A percentile compares a stretch with the other conserved stretches of the same genome.
Evolutionary conservation across 2,797 vertebrate genomes (phyloP).

Genomic region (Aulostomus chinensis): DNA sequence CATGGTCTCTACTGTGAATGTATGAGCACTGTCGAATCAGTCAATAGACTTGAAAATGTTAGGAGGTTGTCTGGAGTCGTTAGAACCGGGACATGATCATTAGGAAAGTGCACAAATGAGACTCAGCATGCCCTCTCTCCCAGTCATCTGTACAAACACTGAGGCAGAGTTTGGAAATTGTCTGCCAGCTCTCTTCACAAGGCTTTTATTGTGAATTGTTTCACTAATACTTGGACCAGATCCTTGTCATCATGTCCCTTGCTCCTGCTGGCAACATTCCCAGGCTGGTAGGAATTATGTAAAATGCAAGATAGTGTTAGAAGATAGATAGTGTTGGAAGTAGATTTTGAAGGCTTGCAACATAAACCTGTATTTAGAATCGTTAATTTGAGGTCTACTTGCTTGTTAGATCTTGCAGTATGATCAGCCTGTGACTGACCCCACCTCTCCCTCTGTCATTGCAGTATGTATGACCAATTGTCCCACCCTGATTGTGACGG

Average conservation of each 20-base stretch:
- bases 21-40: no score
- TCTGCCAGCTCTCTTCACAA: conserved; percentile 3
- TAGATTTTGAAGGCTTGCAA: no score
- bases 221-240: conserved; percentile 2
- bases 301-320: not conserved
- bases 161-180: conserved; percentile 5
- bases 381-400: no score
- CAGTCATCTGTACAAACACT: conserved; percentile 27
- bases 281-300: not conserved
- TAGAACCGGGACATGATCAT: no score
- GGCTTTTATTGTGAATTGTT: conserved; percentile 27
- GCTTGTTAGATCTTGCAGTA: no score
- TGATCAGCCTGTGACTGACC: conserved; percentile 1
- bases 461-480: conserved; percentile 99
- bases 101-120: not conserved
- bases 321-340: no score
- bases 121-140: conserved; percentile 18
- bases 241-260: conserved; percentile 34
- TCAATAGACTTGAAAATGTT: no score
- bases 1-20: no score
- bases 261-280: conserved; percentile 16
- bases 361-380: no score
- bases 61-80: no score
- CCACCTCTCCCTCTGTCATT: not conserved
- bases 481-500: conserved; percentile 96